phyloP scores from a whole-genome alignment of 2,113 vertebrate genomes.

The Steatornis caripensis region DNA sequence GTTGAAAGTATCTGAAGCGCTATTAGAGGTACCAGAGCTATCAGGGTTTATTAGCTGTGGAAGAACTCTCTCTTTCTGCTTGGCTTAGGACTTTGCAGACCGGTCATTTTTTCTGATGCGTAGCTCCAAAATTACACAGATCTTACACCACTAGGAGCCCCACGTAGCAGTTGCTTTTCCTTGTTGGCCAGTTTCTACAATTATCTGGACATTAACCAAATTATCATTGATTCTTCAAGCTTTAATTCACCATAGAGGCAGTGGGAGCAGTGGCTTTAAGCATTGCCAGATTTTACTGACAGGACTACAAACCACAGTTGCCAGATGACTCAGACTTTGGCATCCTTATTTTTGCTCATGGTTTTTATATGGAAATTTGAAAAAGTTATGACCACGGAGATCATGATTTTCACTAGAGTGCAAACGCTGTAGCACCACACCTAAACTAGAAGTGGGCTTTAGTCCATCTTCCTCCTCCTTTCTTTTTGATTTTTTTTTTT shows the following conservation, averaged over 20 bases:
- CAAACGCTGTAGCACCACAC: constrained; percentile 22
- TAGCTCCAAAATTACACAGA: constrained; percentile 1
- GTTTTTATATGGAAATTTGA: constrained; percentile 57
- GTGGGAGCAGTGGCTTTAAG: constrained; percentile 32
- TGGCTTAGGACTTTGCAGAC: background rate
- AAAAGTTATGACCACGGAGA: constrained; percentile 31
- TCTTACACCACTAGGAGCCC: background rate
- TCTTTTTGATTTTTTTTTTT: background rate
- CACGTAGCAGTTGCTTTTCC: constrained; percentile 5
- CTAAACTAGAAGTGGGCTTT: constrained; percentile 24
- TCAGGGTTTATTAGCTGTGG: background rate
- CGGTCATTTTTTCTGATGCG: constrained; percentile 3
- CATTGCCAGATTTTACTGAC: constrained; percentile 50
- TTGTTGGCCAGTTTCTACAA: constrained; percentile 8
- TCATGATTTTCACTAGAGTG: constrained; percentile 40
- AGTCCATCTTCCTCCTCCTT: background rate
- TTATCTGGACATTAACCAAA: constrained; percentile 27
- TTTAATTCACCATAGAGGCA: constrained; percentile 26
- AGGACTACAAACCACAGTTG: constrained; percentile 23
- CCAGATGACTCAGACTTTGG: constrained; percentile 57
- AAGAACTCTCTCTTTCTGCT: background rate
- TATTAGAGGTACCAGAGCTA: background rate
- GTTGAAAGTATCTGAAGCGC: background rate
- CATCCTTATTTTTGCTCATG: constrained; percentile 19
- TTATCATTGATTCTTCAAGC: constrained; percentile 23